A percentile compares a stretch with the other conserved stretches of the same genome.
These are phyloP conservation scores for Autographa pulchrina DNA, from an alignment of 2,888 invertebrate species.

Conservation along the genomic window DNA sequence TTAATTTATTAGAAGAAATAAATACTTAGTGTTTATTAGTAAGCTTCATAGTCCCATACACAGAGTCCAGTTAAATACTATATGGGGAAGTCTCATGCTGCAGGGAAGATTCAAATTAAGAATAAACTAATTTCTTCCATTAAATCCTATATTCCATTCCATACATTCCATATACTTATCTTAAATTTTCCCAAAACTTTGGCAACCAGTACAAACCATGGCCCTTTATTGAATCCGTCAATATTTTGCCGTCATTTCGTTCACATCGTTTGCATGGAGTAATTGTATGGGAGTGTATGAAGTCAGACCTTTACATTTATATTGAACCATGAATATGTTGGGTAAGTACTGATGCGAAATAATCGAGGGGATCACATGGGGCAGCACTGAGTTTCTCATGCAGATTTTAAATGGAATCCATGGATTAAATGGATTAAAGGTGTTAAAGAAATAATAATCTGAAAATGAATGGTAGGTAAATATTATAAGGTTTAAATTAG, in stretches of 20 bases:
- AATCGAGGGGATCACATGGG: conserved; percentile 18
- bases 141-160: no score
- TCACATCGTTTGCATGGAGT: conserved; percentile 48
- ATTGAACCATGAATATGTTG: conserved; percentile 62
- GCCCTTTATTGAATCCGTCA: conserved; percentile 46
- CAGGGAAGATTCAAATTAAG: no score
- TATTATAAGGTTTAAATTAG: no score
- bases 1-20: no score
- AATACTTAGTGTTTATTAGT: no score
- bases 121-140: no score
- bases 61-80: no score
- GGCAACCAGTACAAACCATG: conserved; percentile 31
- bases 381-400: background rate
- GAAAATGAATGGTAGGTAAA: no score
- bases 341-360: conserved; percentile 38
- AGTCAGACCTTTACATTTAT: conserved; percentile 63
- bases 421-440: background rate
- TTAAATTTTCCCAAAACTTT: conserved; percentile 29
- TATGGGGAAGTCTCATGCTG: no score
- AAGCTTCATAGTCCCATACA: no score
- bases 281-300: conserved; percentile 60
- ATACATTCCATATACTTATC: no score
- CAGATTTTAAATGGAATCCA: background rate
- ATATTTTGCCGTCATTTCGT: conserved; percentile 33
- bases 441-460: no score